Evolutionary conservation across 2,888 invertebrate species (phyloP), one percentile per base, ranked within the genome.

Genomic region (Theodoxus fluviatilis): DNA sequence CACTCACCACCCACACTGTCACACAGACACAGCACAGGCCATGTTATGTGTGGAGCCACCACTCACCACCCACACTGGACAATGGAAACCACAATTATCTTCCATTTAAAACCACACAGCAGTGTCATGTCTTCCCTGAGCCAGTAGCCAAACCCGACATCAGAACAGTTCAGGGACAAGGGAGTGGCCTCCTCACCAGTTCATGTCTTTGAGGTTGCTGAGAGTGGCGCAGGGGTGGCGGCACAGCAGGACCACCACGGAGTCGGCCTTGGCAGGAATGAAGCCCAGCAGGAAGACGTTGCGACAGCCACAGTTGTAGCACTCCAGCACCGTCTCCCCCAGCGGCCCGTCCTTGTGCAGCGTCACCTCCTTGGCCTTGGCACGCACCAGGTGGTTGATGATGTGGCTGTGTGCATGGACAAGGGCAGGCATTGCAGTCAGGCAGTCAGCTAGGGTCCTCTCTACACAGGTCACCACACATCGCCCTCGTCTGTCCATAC

Each of bases 291-390:
- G 94, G 88, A 99, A 99, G 0, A 99, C 97, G 88, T 99, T 99
- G 69, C 96, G 91, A 63, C 96, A 96, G 25, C 97, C 98, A 88
- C 99, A 99, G 52, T 97, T 96, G 89, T 99, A 99, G 87, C 99
- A 99, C 87, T 99, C 99, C 72, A 99, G 89, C 67, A 98, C 92
- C 0, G 98, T 98, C 88, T 99, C 98, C 6, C 98, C 98, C 0
- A 99, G 90, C 0, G 98, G 98, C 0, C 98, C 98, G 87, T 99
- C 98, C 81, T 94, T 91, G 86, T 99, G 99, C 63, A 99, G 90
- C 0, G 97, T 97, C 0, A 99, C 98, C 89, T 99, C 99, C 90
- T 98, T 98, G 86, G 99, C 98, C 88, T 98, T 98, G n/a, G 98
- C 97, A 75, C 98, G 91, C 74, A 99, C 99, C 85, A 99, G 90